Evolutionary conservation across 37 sponge, comb jelly and placozoan species (phyloP), one percentile per base, ranked within the genome.

Genomic region (Eunapius fragilis): DNA sequence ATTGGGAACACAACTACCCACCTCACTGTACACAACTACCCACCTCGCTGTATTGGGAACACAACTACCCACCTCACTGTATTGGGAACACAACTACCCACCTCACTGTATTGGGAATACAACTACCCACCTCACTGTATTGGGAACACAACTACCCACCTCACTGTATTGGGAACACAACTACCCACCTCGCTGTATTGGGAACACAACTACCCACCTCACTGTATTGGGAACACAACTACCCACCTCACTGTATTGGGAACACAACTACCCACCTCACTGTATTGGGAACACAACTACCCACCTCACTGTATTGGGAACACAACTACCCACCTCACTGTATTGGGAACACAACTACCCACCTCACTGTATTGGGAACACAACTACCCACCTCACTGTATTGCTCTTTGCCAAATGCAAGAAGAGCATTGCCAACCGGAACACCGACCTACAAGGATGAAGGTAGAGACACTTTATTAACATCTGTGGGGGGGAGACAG

Each of bases 341-440:
- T 41, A 41, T 6, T 41, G 41, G 41, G 41, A 58, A 58, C 58
- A 58, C 58, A 58, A 10, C 58, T 58, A 58, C 22, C 58, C 58
- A 58, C 58, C 58, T 58, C 58, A 58, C 58, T 41, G 41, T 41
- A 41, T 6, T 41, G 41, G 41, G 41, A 58, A 58, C 58, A 58
- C 58, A 58, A 10, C 58, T 26, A 41, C 82, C 75, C 58, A 95
- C 95, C 85, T 95, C 92, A 48, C 87, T 88, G 70, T 92, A 92
- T 80, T 87, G 74, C 49, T 85, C 91, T 77, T 90, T 68, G 23
- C 96, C 93, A 81, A 82, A 95, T 48, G 96, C 96, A 68, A 92
- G 36, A 14, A 95, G 80, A 50, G 93, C 96, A 80, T 92, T 80
- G 49, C 93, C 89, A 5, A 89, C 76, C 17, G 96, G 96, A 74